A percentile compares a stretch with the other conserved stretches of the same genome.
Evolutionary conservation across 2,797 vertebrate species (phyloP).

Genomic region (Zalophus californianus): DNA sequence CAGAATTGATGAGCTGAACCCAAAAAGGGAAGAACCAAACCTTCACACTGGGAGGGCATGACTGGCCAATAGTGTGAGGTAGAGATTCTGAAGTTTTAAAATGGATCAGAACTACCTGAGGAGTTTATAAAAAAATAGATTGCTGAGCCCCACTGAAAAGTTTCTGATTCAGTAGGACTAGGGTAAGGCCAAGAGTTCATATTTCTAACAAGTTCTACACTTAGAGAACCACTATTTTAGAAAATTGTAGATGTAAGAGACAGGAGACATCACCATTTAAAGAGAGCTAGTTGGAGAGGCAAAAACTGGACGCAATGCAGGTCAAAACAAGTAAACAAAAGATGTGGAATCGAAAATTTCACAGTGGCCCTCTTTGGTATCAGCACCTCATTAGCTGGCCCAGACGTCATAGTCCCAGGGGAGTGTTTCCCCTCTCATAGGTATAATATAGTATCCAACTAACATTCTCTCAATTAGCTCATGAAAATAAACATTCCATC

Average conservation of each 20-base stretch:
- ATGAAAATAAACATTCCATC: not conserved
- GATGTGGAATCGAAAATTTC: not conserved
- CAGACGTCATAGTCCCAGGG: not conserved
- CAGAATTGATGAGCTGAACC: not conserved
- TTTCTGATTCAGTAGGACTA: not conserved
- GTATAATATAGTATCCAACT: not conserved
- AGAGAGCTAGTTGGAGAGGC: not conserved
- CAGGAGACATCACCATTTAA: not conserved
- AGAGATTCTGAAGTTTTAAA: slow-evolving; percentile 24
- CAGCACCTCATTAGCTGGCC: not conserved
- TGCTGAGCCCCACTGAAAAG: not conserved
- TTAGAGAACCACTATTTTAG: not conserved
- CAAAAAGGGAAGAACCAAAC: not conserved
- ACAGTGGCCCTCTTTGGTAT: not conserved
- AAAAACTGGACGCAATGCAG: not conserved
- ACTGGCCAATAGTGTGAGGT: not conserved
- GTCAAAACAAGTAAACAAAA: not conserved
- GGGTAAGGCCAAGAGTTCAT: not conserved
- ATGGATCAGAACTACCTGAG: not conserved
- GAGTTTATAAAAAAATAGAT: not conserved
- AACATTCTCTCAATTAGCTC: not conserved
- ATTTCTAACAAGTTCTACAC: not conserved
- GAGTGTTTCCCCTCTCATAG: not conserved
- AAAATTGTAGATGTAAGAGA: not conserved
- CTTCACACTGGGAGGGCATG: not conserved